Base-by-base conservation (phyloP, 2,113 vertebrate genomes). In the Anolis sagrei region DNA sequence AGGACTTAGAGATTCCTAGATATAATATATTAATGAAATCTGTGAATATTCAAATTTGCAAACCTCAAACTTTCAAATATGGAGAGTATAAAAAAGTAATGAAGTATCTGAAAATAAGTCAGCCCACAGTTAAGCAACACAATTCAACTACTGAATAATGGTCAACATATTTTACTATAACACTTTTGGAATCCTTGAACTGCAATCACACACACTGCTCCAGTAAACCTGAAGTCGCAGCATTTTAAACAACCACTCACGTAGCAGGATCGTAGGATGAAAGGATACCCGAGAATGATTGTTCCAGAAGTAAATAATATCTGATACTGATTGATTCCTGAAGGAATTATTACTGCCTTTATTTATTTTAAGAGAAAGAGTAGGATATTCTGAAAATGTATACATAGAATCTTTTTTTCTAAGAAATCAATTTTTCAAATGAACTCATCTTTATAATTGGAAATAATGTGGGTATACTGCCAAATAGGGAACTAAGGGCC, bases 161-260 rank as follows among this genome's bases (percentile, higher is more conserved):
- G 69, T 62, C 66, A 19, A 36, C 49, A 61, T 3, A 29, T 70
- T 69, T 49, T 76, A 69, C 14, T 39, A 36, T 7, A 14, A 69
- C 76, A 44, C 27, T 29, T n/a, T 82, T 13, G 62, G 4, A 34
- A 8, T 39, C 16, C 21, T 61, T 70, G 9, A 70, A 64, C 34
- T 23, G 49, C 27, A 76, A 32, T 10, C 51, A 49, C 32, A 29
- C 2, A 66, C 11, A 29, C 49, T 51, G 29, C 44, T 76, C 8
- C 34, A 70, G 58, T 44, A 23, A 23, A 39, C 48, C 21, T 69
- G 23, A 82, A 76, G 54, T 48, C 32, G 27, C 27, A 3, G 29
- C 32, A 81, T 29, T 29, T 81, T n/a, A 54, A 86, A 81, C 36
- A 76, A 81, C 39, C 23, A 58, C 48, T 69, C 76, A 10, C 68